Conservation (phyloP, 1,140 invertebrate species). For the Apis mellifera region Amel_HAv3.1 CM009931.2:854501-855000, state of each 20-base stretch:
- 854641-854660: no score
- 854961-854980: slow-evolving; percentile 76
- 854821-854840: slow-evolving; percentile 45
- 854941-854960: slow-evolving; percentile 81
- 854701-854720: not conserved
- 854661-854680: slow-evolving; percentile 8
- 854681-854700: not conserved
- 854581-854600: no score
- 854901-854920: slow-evolving; percentile 36
- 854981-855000: slow-evolving; percentile 71
- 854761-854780: slow-evolving; percentile 53
- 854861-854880: slow-evolving; percentile 43
- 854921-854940: slow-evolving; percentile 33
- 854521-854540: slow-evolving; percentile 2
- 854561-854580: not conserved
- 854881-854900: slow-evolving; percentile 55
- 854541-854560: not conserved
- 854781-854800: not conserved
- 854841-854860: slow-evolving; percentile 23
- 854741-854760: slow-evolving; percentile 30
- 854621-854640: not conserved
- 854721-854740: slow-evolving; percentile 45
- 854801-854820: slow-evolving; percentile 15
- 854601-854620: no score
- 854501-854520: slow-evolving; percentile 31